A percentile compares a stretch with the other conserved stretches of the same genome.
Evolutionary conservation across 2,113 vertebrate genomes (phyloP).

Genomic region (Psittacula cyanocephala): DNA sequence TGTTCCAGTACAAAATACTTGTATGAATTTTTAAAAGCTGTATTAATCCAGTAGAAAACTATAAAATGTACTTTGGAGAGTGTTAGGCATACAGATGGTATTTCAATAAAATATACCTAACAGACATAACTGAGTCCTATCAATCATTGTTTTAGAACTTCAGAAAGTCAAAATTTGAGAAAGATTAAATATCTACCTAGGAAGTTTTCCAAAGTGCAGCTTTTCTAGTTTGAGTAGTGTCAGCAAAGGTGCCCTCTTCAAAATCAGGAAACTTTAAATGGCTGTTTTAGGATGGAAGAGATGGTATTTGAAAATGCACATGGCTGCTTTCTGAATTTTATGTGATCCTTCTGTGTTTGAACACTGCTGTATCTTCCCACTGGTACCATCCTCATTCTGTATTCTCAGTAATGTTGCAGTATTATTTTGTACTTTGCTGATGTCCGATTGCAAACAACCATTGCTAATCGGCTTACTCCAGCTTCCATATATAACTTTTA

Average conservation of each 20-base stretch:
- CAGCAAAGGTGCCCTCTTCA: neutral
- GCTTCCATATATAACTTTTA: conserved; percentile 72
- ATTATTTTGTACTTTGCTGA: conserved; percentile 55
- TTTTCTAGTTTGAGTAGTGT: neutral
- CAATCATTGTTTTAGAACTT: neutral
- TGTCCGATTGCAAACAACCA: conserved; percentile 59
- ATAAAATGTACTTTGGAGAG: neutral
- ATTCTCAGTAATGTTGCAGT: conserved; percentile 17
- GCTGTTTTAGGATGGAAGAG: neutral
- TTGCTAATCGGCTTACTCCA: conserved; percentile 67
- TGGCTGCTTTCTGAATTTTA: neutral
- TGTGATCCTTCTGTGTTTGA: neutral
- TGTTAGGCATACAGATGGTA: neutral
- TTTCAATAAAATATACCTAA: neutral
- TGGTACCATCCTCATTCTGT: neutral
- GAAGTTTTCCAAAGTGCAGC: neutral
- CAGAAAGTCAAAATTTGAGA: neutral
- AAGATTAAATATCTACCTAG: neutral
- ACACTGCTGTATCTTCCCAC: neutral
- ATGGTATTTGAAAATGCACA: neutral
- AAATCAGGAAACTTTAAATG: neutral
- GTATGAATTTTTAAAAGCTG: neutral
- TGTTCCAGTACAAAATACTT: neutral
- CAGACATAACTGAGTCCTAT: neutral
- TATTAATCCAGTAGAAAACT: neutral